Conservation (phyloP, 2,113 vertebrate genomes). For the Diphyllodes magnificus region DNA sequence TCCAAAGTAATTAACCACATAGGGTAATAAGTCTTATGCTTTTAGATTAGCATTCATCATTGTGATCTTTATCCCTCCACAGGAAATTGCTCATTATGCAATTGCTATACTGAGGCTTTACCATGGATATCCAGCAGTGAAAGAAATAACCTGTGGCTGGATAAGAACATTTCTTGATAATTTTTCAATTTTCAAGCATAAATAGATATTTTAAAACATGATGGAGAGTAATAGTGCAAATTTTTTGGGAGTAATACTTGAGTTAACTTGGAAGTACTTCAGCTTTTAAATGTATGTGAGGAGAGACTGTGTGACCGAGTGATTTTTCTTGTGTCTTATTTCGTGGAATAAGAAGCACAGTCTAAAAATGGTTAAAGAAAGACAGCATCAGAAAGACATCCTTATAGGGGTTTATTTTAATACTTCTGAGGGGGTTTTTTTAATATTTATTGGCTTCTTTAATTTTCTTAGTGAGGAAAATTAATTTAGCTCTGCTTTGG, state of each 20-base stretch:
- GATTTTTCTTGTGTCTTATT: not conserved
- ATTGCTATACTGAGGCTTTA: constrained; percentile 69
- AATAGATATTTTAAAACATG: constrained; percentile 77
- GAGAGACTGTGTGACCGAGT: not conserved
- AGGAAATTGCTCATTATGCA: constrained; percentile 70
- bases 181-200: constrained; percentile 83
- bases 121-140: constrained; percentile 65
- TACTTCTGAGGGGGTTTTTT: not conserved
- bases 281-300: constrained; percentile 10
- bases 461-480: not conserved
- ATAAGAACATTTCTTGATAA: constrained; percentile 77
- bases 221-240: constrained; percentile 67
- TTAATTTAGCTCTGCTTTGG: not conserved
- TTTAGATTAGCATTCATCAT: constrained; percentile 67
- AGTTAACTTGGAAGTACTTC: constrained; percentile 3
- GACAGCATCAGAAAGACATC: not conserved
- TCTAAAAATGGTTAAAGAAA: not conserved
- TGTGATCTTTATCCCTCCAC: constrained; percentile 67
- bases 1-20: constrained; percentile 71
- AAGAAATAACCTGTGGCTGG: constrained; percentile 76
- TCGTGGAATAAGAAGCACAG: not conserved
- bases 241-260: constrained; percentile 60
- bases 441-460: not conserved
- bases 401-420: not conserved
- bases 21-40: constrained; percentile 61